Conservation (phyloP, 2,888 invertebrate species). For the Eledone cirrhosa region DNA sequence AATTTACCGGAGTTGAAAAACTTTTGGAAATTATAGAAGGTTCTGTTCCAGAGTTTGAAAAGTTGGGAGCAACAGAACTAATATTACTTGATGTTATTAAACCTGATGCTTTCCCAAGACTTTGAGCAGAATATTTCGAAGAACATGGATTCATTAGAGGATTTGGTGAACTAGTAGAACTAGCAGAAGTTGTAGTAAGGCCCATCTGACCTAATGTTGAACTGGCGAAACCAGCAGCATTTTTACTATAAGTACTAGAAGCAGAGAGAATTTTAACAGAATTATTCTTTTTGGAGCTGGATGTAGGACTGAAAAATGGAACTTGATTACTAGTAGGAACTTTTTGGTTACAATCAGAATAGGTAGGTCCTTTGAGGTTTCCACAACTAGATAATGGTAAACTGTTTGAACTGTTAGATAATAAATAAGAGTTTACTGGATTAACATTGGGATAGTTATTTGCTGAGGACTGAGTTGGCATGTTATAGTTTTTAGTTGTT, state of each 20-base stretch:
- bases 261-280: no score
- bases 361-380: not conserved
- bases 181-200: not conserved
- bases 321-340: constrained; percentile 19
- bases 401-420: constrained; percentile 19
- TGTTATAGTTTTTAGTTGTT: not conserved
- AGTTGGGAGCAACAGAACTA: no score
- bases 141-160: not conserved
- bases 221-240: no score
- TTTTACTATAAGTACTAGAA: no score
- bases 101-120: no score
- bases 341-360: constrained; percentile 4
- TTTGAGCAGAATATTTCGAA: no score
- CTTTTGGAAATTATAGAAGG: no score
- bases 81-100: no score
- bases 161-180: constrained; percentile 4
- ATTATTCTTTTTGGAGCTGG: constrained; percentile 5
- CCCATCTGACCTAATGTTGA: no score
- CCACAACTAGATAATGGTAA: not conserved
- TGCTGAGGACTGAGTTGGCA: not conserved
- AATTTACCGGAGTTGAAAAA: no score
- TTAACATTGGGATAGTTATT: constrained; percentile 15
- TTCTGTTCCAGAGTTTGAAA: no score
- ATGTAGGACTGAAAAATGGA: constrained; percentile 8
- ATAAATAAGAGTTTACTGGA: constrained; percentile 21